Percentiles rank a stretch among this genome's conserved stretches.
Evolutionary conservation across 2,113 vertebrate genomes (phyloP).

Genomic region (Protomyctophum bolini): DNA sequence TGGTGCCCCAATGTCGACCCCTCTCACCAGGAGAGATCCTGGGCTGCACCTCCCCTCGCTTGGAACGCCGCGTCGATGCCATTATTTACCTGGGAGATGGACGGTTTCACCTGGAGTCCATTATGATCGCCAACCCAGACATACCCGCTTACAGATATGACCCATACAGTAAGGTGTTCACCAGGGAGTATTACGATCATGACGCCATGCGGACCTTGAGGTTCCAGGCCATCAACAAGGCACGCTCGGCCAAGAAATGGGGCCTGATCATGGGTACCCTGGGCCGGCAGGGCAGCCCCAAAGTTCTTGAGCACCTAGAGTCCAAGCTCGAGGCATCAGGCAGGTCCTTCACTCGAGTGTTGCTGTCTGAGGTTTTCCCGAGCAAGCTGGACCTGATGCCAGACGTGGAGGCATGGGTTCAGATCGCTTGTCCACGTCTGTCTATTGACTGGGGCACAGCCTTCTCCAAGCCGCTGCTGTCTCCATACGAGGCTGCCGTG

Average conservation of each 20-base stretch:
- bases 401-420: constrained; percentile 94
- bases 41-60: constrained; percentile 90
- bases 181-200: constrained; percentile 91
- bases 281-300: constrained; percentile 91
- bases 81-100: constrained; percentile 95
- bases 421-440: constrained; percentile 94
- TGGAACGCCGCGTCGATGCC: constrained; percentile 83
- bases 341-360: constrained; percentile 83
- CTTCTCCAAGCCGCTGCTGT: constrained; percentile 92
- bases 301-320: constrained; percentile 94
- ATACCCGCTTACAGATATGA: constrained; percentile 94
- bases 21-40: constrained; percentile 96
- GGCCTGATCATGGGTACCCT: constrained; percentile 93
- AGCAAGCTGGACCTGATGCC: constrained; percentile 89
- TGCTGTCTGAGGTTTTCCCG: constrained; percentile 97
- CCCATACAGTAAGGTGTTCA: constrained; percentile 95
- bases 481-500: constrained; percentile 96
- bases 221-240: constrained; percentile 82
- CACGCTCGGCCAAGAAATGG: constrained; percentile 85
- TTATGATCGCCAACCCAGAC: constrained; percentile 96
- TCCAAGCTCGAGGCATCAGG: constrained; percentile 78
- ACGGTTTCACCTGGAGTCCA: constrained; percentile 95
- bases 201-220: constrained; percentile 83
- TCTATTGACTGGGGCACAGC: constrained; percentile 97
- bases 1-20: constrained; percentile 93